These are phyloP conservation scores for Torymus tubicola DNA, from an alignment of 2,888 invertebrate species.

Conservation along the genomic window DNA sequence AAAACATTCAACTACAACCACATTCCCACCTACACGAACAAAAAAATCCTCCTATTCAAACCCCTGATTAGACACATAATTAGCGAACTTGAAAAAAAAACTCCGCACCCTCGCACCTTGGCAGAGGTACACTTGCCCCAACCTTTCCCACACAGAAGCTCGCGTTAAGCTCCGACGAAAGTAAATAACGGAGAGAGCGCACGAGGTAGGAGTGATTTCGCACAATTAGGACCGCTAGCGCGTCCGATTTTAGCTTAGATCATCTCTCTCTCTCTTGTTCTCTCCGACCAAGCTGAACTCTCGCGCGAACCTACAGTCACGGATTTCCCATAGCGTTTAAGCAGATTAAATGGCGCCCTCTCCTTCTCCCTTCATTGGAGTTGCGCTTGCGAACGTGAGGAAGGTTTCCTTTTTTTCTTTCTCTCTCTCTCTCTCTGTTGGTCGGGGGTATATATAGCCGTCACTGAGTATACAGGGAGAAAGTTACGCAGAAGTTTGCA, in stretches of 20 bases:
- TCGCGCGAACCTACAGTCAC: not conserved
- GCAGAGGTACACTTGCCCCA: too few species aligned
- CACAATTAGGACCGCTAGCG: constrained; percentile 34
- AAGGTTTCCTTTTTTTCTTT: not conserved
- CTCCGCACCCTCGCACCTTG: too few species aligned
- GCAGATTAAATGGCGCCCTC: constrained; percentile 44
- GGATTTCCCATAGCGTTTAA: constrained; percentile 46
- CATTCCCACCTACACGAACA: too few species aligned
- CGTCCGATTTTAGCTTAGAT: constrained; percentile 48
- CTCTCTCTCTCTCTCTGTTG: not conserved
- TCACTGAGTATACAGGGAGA: too few species aligned
- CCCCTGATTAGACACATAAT: too few species aligned
- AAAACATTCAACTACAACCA: too few species aligned
- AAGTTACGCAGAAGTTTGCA: too few species aligned
- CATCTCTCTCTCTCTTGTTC: constrained; percentile 6
- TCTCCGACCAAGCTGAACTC: too few species aligned
- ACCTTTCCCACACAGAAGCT: too few species aligned
- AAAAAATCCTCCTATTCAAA: too few species aligned
- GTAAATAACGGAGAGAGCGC: constrained; percentile 25
- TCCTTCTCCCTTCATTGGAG: not conserved
- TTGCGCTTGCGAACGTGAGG: not conserved
- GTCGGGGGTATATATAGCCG: too few species aligned
- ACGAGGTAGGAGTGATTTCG: constrained; percentile 17
- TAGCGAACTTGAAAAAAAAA: too few species aligned
- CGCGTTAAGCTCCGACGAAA: constrained; percentile 11